phyloP scores from a whole-genome alignment of 1,140 invertebrate genomes.

The Aphaenogaster ashmeadi region DNA sequence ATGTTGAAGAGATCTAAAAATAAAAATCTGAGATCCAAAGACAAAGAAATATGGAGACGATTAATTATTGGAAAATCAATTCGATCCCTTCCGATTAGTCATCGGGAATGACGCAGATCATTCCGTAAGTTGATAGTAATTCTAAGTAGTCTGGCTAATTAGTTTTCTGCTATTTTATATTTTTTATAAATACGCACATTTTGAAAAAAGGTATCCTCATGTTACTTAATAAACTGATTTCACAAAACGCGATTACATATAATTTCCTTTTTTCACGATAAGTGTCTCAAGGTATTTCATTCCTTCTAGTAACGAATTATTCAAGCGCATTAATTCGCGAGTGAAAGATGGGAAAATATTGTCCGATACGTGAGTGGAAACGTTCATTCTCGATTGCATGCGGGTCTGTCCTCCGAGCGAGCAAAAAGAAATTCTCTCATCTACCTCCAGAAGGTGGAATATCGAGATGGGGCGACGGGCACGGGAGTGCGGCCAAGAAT shows the following conservation, averaged over 20 bases:
- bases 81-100: neutral
- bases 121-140: neutral
- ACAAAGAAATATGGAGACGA: neutral
- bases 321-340: constrained; percentile 32
- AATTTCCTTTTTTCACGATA: neutral
- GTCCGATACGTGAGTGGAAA: constrained; percentile 16
- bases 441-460: constrained; percentile 31
- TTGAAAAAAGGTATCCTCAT: neutral
- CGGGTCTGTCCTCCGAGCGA: constrained; percentile 9
- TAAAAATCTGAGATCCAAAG: neutral
- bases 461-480: constrained; percentile 10
- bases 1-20: neutral
- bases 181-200: neutral
- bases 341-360: constrained; percentile 7
- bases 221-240: neutral
- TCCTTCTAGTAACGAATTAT: neutral
- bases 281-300: neutral
- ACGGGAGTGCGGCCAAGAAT: constrained; percentile 21
- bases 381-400: constrained; percentile 21
- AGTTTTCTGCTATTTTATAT: neutral
- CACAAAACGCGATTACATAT: neutral
- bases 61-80: neutral
- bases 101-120: neutral
- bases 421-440: constrained; percentile 28
- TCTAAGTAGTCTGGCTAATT: constrained; percentile 13